Conservation (phyloP, 2,888 invertebrate genomes). For the Dysmachus trigonus region DNA sequence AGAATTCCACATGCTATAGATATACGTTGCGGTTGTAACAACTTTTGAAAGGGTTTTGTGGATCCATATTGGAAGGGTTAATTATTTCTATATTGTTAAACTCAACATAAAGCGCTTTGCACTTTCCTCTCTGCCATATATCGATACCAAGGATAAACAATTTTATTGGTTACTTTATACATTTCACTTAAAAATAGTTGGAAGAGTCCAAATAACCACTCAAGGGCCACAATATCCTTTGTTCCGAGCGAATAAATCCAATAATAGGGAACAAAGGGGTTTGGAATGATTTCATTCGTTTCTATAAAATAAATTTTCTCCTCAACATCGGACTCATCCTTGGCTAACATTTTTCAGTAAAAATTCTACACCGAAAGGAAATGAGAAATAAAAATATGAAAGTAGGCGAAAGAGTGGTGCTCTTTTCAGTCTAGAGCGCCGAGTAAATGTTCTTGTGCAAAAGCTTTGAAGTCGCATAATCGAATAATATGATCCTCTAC, state of each 20-base stretch:
- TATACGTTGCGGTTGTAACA: too few relatives aligned
- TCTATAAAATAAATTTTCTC: background rate
- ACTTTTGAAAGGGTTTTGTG: background rate
- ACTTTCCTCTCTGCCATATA: background rate
- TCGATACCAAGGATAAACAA: background rate
- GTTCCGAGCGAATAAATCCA: background rate
- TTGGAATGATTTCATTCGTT: background rate
- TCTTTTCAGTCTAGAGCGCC: background rate
- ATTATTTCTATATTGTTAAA: too few relatives aligned
- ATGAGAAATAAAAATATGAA: background rate
- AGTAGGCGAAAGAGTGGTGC: background rate
- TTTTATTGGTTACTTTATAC: background rate
- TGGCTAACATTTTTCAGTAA: background rate
- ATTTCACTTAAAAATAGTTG: background rate
- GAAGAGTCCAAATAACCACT: background rate
- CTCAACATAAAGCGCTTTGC: background rate
- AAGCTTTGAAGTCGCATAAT: constrained; percentile 33
- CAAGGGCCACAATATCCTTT: background rate
- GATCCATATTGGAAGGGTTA: too few relatives aligned
- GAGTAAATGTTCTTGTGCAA: background rate
- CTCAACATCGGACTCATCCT: background rate
- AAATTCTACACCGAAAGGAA: background rate
- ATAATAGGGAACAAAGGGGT: background rate
- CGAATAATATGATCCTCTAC: background rate
- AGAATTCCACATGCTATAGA: too few relatives aligned